These are phyloP conservation scores for Deroptyus accipitrinus DNA, from an alignment of 2,113 vertebrate genomes.

Conservation along the genomic window DNA sequence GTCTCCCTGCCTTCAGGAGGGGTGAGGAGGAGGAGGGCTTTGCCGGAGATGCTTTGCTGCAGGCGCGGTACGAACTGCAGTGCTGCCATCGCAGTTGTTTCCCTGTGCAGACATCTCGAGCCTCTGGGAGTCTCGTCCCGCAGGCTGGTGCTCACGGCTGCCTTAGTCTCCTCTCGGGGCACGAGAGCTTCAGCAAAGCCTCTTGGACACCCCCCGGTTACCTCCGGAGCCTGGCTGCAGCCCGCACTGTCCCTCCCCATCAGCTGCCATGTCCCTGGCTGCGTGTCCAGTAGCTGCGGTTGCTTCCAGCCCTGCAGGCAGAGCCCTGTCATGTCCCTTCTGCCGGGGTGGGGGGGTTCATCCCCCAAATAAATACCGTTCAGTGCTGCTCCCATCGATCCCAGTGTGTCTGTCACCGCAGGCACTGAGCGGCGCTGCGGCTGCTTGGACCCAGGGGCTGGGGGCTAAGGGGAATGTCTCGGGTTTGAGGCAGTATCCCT, in stretches of 20 bases:
- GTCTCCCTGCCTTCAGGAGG: not conserved
- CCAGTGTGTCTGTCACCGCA: not conserved
- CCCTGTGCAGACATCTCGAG: not conserved
- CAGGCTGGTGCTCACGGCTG: not conserved
- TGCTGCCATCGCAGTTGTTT: not conserved
- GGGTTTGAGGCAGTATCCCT: not conserved
- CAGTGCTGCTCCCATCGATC: not conserved
- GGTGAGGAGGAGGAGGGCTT: not conserved
- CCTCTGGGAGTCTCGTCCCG: not conserved
- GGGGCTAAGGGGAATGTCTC: not conserved
- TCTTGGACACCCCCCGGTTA: not conserved
- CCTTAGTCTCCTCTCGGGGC: accelerated
- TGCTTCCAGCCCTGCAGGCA: not conserved
- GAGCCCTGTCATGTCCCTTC: not conserved
- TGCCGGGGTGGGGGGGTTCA: not conserved
- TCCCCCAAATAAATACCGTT: not conserved
- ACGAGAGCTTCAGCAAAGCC: not conserved
- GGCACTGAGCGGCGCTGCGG: accelerated
- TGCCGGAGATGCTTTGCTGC: not conserved
- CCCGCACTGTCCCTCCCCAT: accelerated
- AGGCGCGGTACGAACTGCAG: not conserved
- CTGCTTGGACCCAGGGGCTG: not conserved
- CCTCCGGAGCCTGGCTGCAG: accelerated
- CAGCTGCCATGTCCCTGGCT: not conserved
- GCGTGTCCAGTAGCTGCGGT: accelerated